Evolutionary conservation across 2,797 vertebrate genomes (phyloP), one percentile per base, ranked within the genome.

Genomic region (Cossypha niveicapilla): DNA sequence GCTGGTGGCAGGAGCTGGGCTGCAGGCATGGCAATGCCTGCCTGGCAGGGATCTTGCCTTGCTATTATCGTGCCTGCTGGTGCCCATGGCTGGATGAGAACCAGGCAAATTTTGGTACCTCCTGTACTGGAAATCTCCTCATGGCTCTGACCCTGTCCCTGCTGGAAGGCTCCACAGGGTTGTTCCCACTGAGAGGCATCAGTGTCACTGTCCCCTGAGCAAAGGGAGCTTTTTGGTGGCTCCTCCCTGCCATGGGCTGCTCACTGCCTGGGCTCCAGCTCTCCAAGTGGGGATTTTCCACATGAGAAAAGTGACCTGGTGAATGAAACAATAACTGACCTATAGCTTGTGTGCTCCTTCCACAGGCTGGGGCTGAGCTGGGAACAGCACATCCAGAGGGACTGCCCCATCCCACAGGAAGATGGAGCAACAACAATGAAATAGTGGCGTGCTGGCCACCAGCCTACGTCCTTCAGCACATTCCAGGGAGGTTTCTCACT

Each of bases 61-160:
- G 66, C 53, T 50, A 24, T 16, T 30, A 0, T 4, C 0, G 0
- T 1, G 7, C 42, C 34, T 8, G 37, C 37, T 1, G 4, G 30
- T 66, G 37, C 19, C 39, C 3, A 2, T 1, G 2, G n/a, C 72
- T 70, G 65, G 17, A 21, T 11, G 18, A 30, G 21, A 67, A 9
- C 37, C 80, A 44, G 27, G 24, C 61, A 58, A 39, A 61, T 80
- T 53, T 56, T 56, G 68, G 44, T 75, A 51, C 34, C 18, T 68
- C 32, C 39, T 30, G n/a, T 23, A 16, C 4, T 37, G 51, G 37
- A 92, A 57, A 61, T 27, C 9, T 63, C 34, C 51, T 18, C 17
- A 3, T 4, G 50, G 19, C 67, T 92, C 73, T 22, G 5, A 22
- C 21, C 28, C n/a, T 47, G 30, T 8, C 25, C 48, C 63, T 61